Base-by-base conservation (phyloP, 2,888 invertebrate genomes). In the Hirudinaria manillensis region DNA sequence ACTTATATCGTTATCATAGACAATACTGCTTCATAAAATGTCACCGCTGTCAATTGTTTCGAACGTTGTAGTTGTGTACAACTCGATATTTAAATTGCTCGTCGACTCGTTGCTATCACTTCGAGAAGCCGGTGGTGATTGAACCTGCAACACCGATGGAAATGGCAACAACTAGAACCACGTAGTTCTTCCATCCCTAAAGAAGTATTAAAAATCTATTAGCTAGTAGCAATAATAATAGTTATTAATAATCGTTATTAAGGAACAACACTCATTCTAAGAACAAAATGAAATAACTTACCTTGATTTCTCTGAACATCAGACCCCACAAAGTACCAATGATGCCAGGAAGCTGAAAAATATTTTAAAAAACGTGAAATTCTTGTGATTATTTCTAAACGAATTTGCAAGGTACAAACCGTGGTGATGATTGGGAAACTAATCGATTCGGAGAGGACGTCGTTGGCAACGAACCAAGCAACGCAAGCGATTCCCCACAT, bases 391-490 rank as follows among this genome's bases (percentile, higher is more conserved):
- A 61, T 61, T 19, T 27, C n/a, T 16, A 61, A 61, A 24, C 21
- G 21, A 16, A 27, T 21, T 27, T 61, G 1, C 24, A 61, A 61
- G 13, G 7, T 10, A 78, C 81, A 77, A 65, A 81, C 80, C 34
- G 86, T 85, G 29, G 86, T 84, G 21, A 87, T 83, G 68, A 87
- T 86, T 21, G 87, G 87, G 77, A 87, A 87, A 32, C 85, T 84
- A 74, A 87, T 84, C n/a, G 87, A 81, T 78, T 86, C 85, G 0
- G 85, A 85, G 36, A 87, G 81, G 3, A 82, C 81, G 75, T 84
- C 82, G 80, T 88, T 87, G 36, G 87, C 87, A 21, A 87, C 80
- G 81, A 87, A 87, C 83, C 87, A 88, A 53, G 83, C 81, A 6
- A 84, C 80, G n/a, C 86, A 85, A 29, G 86, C 87, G 10, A 86